A percentile compares a stretch with the other conserved stretches of the same genome.
phyloP scores from a whole-genome alignment of 2,888 invertebrate species.

The Drosophila monieri region DNA sequence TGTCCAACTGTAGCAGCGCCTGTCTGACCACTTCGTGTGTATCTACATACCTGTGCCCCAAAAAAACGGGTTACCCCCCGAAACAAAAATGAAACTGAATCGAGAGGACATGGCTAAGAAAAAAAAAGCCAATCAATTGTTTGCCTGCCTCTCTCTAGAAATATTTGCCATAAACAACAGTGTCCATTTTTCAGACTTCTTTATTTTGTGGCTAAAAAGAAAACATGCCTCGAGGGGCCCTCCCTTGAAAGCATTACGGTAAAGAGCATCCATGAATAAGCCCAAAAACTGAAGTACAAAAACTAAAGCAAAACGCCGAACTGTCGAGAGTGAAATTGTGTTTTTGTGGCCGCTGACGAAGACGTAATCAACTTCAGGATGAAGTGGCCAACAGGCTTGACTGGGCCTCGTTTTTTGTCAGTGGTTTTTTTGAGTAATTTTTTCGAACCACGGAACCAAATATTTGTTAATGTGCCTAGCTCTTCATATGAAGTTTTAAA shows the following conservation, averaged over 20 bases:
- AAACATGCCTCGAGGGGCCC: slow-evolving; percentile 63
- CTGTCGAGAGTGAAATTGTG: slow-evolving; percentile 71
- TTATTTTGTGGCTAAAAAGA: slow-evolving; percentile 80
- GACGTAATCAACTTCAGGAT: slow-evolving; percentile 80
- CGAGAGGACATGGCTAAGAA: slow-evolving; percentile 37
- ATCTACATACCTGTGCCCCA: slow-evolving; percentile 18
- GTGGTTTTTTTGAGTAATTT: slow-evolving; percentile 22
- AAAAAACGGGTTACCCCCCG: slow-evolving; percentile 39
- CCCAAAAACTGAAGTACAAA: slow-evolving; percentile 12
- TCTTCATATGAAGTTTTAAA: slow-evolving; percentile 56
- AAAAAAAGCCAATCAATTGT: slow-evolving; percentile 44
- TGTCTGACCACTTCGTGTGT: slow-evolving; percentile 42
- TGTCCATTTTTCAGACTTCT: slow-evolving; percentile 66
- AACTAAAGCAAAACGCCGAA: slow-evolving; percentile 23
- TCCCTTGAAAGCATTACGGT: slow-evolving; percentile 55
- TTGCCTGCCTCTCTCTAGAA: slow-evolving; percentile 20
- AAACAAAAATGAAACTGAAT: slow-evolving; percentile 25
- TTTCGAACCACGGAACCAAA: slow-evolving; percentile 48
- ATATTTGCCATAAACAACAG: slow-evolving; percentile 32
- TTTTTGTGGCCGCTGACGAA: slow-evolving; percentile 57
- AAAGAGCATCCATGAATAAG: slow-evolving; percentile 52
- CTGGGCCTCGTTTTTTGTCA: slow-evolving; percentile 53
- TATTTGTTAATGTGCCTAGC: slow-evolving; percentile 58
- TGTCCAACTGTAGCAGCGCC: slow-evolving; percentile 28
- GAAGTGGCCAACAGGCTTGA: slow-evolving; percentile 76